Conservation (phyloP, 2,797 vertebrate genomes). For the Coregonus sp. region DNA sequence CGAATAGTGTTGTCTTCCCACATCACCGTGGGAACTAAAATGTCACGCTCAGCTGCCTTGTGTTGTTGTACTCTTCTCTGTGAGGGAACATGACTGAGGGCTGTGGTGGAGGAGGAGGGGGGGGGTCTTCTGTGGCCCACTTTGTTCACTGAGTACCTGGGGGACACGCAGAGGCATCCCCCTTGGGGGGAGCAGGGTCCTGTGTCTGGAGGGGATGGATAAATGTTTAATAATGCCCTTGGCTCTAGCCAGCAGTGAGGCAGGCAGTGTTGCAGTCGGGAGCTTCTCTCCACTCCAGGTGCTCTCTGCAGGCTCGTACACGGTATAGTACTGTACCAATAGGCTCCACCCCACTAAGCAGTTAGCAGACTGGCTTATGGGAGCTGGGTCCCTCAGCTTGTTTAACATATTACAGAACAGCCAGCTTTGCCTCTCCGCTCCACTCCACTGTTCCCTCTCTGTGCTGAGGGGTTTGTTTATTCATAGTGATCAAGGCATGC, state of each 20-base stretch:
- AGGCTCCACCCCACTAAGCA: slow-evolving; percentile 35
- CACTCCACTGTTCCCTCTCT: slow-evolving; percentile 25
- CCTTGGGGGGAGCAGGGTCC: slow-evolving; percentile 20
- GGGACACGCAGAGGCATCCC: not conserved
- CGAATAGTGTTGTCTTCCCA: not conserved
- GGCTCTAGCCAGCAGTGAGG: slow-evolving; percentile 49
- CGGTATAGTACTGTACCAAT: slow-evolving; percentile 12
- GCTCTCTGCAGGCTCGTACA: slow-evolving; percentile 33
- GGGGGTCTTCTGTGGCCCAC: too few relatives aligned
- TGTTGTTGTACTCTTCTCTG: not conserved
- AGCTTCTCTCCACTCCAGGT: slow-evolving; percentile 58
- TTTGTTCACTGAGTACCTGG: not conserved
- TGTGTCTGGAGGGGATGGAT: slow-evolving; percentile 45
- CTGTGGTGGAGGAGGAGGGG: not conserved
- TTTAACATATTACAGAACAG: slow-evolving; percentile 42
- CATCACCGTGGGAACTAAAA: slow-evolving; percentile 7
- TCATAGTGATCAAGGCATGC: slow-evolving; percentile 45
- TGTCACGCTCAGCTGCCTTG: slow-evolving; percentile 13
- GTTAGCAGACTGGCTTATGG: slow-evolving; percentile 38
- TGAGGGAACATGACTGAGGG: not conserved
- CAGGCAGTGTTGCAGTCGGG: slow-evolving; percentile 44
- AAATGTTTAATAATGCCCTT: slow-evolving; percentile 51
- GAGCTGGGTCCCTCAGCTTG: slow-evolving; percentile 41
- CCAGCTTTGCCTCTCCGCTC: slow-evolving; percentile 32
- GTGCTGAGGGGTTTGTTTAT: slow-evolving; percentile 16